These are phyloP conservation scores for Daktulosphaira vitifoliae DNA, from an alignment of 1,140 invertebrate species.

Conservation along the genomic window DNA sequence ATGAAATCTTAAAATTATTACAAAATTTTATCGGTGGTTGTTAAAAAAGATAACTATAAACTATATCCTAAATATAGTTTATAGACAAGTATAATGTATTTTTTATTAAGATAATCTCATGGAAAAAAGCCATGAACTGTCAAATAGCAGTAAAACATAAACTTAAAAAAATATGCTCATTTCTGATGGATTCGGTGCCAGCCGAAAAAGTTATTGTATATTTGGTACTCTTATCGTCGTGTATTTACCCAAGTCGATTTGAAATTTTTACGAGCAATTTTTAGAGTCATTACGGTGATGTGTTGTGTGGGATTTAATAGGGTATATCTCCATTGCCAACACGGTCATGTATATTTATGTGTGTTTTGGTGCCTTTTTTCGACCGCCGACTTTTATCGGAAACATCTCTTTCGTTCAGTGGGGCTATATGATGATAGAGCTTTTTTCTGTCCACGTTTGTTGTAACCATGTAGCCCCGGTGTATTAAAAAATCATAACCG, in stretches of 20 bases:
- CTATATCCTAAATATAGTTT: too few species aligned
- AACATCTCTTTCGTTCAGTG: conserved; percentile 3
- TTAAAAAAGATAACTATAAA: too few species aligned
- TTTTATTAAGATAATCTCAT: too few species aligned
- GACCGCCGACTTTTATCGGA: conserved; percentile 17
- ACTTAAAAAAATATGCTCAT: too few species aligned
- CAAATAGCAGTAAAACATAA: too few species aligned
- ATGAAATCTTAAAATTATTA: too few species aligned
- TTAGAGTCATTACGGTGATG: conserved; percentile 1
- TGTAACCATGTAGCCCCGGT: background rate
- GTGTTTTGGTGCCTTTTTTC: background rate
- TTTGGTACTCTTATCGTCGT: conserved; percentile 4
- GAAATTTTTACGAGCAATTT: conserved; percentile 29
- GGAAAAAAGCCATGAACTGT: too few species aligned
- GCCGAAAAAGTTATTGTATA: background rate
- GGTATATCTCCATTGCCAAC: background rate
- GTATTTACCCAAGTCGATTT: conserved; percentile 12
- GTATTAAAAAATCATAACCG: conserved; percentile 33
- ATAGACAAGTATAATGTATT: too few species aligned
- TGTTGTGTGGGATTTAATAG: background rate
- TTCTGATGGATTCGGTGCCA: background rate
- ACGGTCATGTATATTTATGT: background rate
- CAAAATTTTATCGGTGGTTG: too few species aligned
- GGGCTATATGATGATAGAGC: background rate
- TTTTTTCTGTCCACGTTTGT: conserved; percentile 3